Evolutionary conservation across 2,113 vertebrate genomes (phyloP), one percentile per base, ranked within the genome.

Genomic region (Benitochromis conjunctus): DNA sequence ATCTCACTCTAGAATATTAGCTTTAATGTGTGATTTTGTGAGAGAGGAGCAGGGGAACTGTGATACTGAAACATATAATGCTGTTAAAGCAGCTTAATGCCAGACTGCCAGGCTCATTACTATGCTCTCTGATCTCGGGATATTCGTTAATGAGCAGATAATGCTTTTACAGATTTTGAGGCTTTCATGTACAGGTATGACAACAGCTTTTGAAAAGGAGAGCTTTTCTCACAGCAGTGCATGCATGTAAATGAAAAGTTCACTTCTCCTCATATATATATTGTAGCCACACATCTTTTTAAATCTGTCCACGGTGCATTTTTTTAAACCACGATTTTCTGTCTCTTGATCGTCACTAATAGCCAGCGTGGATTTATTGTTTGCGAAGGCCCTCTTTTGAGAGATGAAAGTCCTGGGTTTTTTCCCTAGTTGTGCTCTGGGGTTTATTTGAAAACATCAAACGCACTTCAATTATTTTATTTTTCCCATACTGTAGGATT

Each of bases 381-480:
- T 90, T 90, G 85, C 80, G 77, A 86, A 83, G 78, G 57, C 58
- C 71, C 81, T 91, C 87, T 88, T 91, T 88, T 88, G 31, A 64
- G 81, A 89, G 91, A 94, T 94, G 89, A 95, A 94, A 90, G 89
- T 92, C 38, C 9, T 83, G 10, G 3, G 13, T 34, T 71, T 74
- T 81, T 31, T 3, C 16, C 56, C 13, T 46, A 87, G 84, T 84
- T 66, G 36, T 80, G 82, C 90, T 85, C 36, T 78, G 77, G 91
- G 88, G 58, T 91, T 81, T 91, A 88, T 88, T 86, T 62, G 84
- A 77, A 92, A 93, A 94, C 91, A 94, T 95, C 93, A 95, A 94
- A 94, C 83, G 3, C 14, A 54, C 85, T 85, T 92, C 91, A 93
- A 82, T 94, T 91, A 92, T 91, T 89, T 92, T 88, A 90, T 91